phyloP scores from a whole-genome alignment of 1,140 invertebrate species.

The Drosophila auraria region DNA sequence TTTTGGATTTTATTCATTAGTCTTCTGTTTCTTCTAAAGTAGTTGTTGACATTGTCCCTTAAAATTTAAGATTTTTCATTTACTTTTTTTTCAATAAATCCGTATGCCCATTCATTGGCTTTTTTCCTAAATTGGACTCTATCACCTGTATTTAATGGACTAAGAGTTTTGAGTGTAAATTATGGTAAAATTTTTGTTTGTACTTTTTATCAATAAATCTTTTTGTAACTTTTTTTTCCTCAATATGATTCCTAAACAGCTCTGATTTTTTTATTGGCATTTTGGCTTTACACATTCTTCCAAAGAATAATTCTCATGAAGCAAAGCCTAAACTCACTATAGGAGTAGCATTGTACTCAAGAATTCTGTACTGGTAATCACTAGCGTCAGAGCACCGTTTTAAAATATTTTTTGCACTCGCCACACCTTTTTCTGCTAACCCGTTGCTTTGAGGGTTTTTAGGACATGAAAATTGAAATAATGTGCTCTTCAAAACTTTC shows the following conservation, averaged over 20 bases:
- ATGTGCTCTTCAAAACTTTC: constrained; percentile 6
- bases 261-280: neutral
- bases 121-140: neutral
- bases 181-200: neutral
- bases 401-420: no score
- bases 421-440: no score
- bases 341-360: neutral
- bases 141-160: neutral
- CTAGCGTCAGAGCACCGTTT: no score
- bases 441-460: no score
- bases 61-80: neutral
- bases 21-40: neutral
- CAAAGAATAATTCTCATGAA: constrained; percentile 1
- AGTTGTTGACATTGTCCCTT: neutral
- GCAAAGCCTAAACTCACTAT: neutral
- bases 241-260: neutral
- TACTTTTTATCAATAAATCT: neutral
- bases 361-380: no score
- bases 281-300: constrained; percentile 10
- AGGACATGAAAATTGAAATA: no score
- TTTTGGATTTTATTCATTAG: neutral
- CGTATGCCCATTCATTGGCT: neutral
- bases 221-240: neutral
- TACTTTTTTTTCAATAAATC: neutral
- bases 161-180: neutral